Evolutionary conservation across 2,113 vertebrate genomes (phyloP), one percentile per base, ranked within the genome.

Genomic region (Otus sunia): DNA sequence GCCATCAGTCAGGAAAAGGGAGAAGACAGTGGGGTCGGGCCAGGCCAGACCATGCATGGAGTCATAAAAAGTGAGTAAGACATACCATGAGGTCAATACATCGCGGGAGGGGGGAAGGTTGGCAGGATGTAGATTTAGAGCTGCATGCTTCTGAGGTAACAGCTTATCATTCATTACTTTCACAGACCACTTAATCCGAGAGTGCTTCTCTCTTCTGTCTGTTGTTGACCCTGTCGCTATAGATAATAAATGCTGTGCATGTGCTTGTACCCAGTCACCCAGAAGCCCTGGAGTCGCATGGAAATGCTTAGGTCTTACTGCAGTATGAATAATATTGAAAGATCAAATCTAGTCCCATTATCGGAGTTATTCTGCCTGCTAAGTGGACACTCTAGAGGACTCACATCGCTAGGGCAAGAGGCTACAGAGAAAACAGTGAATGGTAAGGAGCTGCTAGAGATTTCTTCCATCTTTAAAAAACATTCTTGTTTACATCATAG

Each of bases 151-250:
- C 62, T 75, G 87, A 94, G 74, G 56, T 85, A 92, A 56, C 71
- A 68, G 87, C 58, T 96, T 94, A 45, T 90, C 76, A 52, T 95
- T 92, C 79, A 63, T 89, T 92, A 36, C 60, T 89, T 75, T 81
- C 69, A 78, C 66, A 87, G 87, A 68, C 56, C 80, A 23, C 96
- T 96, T 96, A 75, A 87, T 96, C 73, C n/a, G 2, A 63, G 58
- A 37, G 69, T n/a, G 60, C 64, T 87, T 52, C 84, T 95, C 77
- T 94, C 30, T 43, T 77, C 47, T 94, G 60, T 56, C 84, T 2
- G 15, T 81, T 92, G 84, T 84, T 96, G 91, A 92, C 89, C 86
- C 77, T 95, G 86, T 82, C 87, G 60, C 69, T 85, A 0, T 5
- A 85, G 80, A 56, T 91, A 92, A 78, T 68, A 95, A 94, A 78